A percentile compares a stretch with the other conserved stretches of the same genome.
These are phyloP conservation scores for Rhinatrema bivittatum DNA, from an alignment of 2,797 vertebrate species.

Conservation along the genomic window DNA sequence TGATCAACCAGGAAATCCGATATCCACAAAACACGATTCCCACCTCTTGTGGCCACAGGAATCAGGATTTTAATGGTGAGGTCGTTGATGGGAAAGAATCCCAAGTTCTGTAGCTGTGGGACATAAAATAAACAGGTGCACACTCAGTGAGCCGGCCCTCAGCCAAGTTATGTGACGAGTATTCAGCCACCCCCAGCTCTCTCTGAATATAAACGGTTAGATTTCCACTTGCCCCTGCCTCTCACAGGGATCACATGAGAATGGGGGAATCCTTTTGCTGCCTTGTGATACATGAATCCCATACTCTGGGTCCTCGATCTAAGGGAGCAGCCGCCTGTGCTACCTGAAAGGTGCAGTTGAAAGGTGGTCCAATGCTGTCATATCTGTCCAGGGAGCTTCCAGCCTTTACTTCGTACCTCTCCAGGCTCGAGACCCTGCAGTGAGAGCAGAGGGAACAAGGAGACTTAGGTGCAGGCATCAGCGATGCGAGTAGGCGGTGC, in stretches of 20 bases:
- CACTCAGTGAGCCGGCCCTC: too few relatives aligned
- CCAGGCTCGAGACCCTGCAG: slow-evolving; percentile 68
- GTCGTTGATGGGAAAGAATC: slow-evolving; percentile 78
- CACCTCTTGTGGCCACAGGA: slow-evolving; percentile 79
- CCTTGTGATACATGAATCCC: background rate
- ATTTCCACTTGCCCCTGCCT: too few relatives aligned
- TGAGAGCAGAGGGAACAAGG: background rate
- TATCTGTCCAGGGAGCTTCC: slow-evolving; percentile 74
- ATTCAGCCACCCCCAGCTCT: too few relatives aligned
- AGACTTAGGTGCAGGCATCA: too few relatives aligned
- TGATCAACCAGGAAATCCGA: slow-evolving; percentile 63
- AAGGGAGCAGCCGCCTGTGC: fast-evolving
- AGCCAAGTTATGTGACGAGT: too few relatives aligned
- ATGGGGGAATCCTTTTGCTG: too few relatives aligned
- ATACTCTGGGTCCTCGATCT: fast-evolving
- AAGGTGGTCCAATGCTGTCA: slow-evolving; percentile 64
- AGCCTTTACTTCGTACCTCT: slow-evolving; percentile 76
- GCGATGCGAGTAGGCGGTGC: too few relatives aligned
- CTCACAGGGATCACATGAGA: too few relatives aligned
- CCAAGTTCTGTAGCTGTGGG: slow-evolving; percentile 87
- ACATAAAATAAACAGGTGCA: too few relatives aligned
- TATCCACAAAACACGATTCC: slow-evolving; percentile 81
- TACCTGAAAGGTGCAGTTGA: slow-evolving; percentile 84
- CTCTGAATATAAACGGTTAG: too few relatives aligned
- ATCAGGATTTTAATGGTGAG: slow-evolving; percentile 76